Percentiles rank a stretch among this genome's conserved stretches.
phyloP scores from a whole-genome alignment of 1,140 invertebrate species.

The Lepidurus apus region DNA sequence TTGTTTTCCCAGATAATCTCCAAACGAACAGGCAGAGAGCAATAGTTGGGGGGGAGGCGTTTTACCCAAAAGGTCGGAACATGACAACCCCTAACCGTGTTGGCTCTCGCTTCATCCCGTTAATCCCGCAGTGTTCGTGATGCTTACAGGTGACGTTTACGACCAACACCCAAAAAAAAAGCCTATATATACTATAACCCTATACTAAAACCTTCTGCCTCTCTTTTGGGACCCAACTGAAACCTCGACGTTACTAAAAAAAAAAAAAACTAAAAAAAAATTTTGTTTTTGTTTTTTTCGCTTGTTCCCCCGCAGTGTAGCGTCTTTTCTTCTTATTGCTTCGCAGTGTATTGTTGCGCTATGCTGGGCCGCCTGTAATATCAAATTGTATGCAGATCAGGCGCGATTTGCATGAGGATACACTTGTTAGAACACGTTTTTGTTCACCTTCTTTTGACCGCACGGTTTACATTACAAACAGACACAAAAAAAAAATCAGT shows the following conservation, averaged over 20 bases:
- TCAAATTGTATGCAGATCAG: not conserved
- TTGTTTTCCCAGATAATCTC: no score
- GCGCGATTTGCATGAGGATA: not conserved
- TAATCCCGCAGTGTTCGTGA: conserved; percentile 14
- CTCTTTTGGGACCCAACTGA: not conserved
- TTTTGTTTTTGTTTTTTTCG: not conserved
- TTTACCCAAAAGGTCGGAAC: not conserved
- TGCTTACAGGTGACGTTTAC: conserved; percentile 21
- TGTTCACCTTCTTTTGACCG: not conserved
- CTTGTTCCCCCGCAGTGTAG: not conserved
- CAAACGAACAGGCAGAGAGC: no score
- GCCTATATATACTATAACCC: not conserved
- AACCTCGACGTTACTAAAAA: not conserved
- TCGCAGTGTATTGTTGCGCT: not conserved
- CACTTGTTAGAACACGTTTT: not conserved
- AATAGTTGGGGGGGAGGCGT: not conserved
- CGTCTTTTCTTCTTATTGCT: not conserved
- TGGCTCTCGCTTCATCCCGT: conserved; percentile 20
- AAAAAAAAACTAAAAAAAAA: not conserved
- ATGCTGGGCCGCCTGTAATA: not conserved
- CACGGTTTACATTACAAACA: not conserved
- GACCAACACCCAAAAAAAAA: not conserved
- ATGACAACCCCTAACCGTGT: conserved; percentile 18
- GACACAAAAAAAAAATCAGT: not conserved
- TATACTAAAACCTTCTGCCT: not conserved